Percentiles rank a stretch among this genome's conserved stretches.
Conservation (phyloP, 2,888 invertebrate species). For the Pemphredon lugubris region DNA sequence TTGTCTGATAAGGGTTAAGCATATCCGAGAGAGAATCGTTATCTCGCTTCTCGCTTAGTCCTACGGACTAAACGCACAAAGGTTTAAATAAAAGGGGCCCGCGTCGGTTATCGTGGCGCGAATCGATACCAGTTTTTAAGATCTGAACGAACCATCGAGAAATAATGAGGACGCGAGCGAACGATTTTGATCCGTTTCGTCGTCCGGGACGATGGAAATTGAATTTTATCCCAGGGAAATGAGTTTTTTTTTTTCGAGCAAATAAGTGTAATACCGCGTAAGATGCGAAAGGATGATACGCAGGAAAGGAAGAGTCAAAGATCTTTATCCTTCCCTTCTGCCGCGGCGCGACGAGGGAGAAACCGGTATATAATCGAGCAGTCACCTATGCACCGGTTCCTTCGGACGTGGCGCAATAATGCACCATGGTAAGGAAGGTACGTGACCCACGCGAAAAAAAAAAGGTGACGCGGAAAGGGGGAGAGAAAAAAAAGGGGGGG, state of each 20-base stretch:
- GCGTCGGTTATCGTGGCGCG: too few relatives aligned
- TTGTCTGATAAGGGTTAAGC: background rate
- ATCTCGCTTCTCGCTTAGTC: background rate
- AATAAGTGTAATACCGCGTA: slow-evolving; percentile 38
- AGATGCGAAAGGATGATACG: slow-evolving; percentile 36
- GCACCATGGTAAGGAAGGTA: slow-evolving; percentile 54
- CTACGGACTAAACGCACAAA: too few relatives aligned
- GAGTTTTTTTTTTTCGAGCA: slow-evolving; percentile 41
- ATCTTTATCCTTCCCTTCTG: slow-evolving; percentile 48
- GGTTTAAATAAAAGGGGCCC: too few relatives aligned
- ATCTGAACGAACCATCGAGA: too few relatives aligned
- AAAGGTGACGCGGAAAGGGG: background rate
- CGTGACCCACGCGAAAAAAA: slow-evolving; percentile 53
- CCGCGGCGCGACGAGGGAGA: slow-evolving; percentile 34
- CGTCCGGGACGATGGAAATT: too few relatives aligned
- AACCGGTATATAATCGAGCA: slow-evolving; percentile 65
- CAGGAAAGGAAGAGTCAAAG: slow-evolving; percentile 30
- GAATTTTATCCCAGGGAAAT: slow-evolving; percentile 18
- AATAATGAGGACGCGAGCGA: too few relatives aligned
- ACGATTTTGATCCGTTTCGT: too few relatives aligned
- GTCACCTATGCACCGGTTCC: slow-evolving; percentile 63
- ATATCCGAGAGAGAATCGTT: background rate
- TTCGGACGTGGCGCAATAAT: slow-evolving; percentile 56
- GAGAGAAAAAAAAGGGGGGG: slow-evolving; percentile 22
- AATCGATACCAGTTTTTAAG: too few relatives aligned